Evolutionary conservation across 1,140 invertebrate species (phyloP), one percentile per base, ranked within the genome.

Genomic region (Asobara japonica): DNA sequence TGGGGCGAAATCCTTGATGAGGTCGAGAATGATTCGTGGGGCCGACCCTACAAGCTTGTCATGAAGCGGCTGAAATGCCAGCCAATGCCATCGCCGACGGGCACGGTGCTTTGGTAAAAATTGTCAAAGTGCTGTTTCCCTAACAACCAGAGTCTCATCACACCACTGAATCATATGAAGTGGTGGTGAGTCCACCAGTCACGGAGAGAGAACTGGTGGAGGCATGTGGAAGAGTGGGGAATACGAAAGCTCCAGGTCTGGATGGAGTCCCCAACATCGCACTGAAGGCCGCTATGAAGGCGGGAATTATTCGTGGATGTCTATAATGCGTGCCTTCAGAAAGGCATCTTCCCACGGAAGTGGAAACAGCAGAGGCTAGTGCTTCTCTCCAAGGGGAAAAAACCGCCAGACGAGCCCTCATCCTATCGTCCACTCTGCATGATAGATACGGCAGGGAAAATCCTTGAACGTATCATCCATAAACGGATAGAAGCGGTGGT

Each of bases 21-120:
- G 13, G 62, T 84, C 0, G 69, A 81, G 13, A 51, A 62, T 18
- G 80, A 83, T 56, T 78, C 80, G 0, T 84, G 79, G 81, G 82
- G 81, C 0, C 73, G 75, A 22, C 77, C 78, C 0, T 82, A 82
- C 31, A 73, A 66, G 13, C 36, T 76, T 8, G 78, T 79, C 0
- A 70, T 78, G 30, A 60, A 65, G 11, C 30, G 22, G 4, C 16
- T 41, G 10, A 41, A 41, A 41, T 13, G 11, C 16, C 38, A 41
- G 16, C 61, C 61, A 66, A 69, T 67, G 4, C 74, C 78, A 1
- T 73, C 74, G 0, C 41, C 78, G 0, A 78, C 74, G 13, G 71
- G 75, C 29, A 61, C 74, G 0, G 7, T 33, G 0, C 25, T 77
- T 1, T 3, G 76, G 30, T 10, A 64, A 29, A 36, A 0, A 76